Evolutionary conservation across 2,888 invertebrate species (phyloP).

Genomic region (Epistrophella euchroma): DNA sequence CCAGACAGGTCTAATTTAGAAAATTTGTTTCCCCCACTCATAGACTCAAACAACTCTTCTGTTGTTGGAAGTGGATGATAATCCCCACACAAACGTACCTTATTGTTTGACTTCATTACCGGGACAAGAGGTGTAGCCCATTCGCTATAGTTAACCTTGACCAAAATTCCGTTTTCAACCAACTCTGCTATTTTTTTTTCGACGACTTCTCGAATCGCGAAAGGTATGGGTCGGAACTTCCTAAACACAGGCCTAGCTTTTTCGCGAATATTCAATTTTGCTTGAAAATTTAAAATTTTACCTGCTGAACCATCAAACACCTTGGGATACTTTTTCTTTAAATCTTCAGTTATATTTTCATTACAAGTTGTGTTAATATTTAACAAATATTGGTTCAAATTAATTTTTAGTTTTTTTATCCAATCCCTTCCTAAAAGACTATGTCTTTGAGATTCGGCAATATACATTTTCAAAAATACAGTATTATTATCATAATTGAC

Average conservation of each 20-base stretch:
- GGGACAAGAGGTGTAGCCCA: constrained; percentile 28
- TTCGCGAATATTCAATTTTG: background rate
- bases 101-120: background rate
- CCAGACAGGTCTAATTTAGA: constrained; percentile 77
- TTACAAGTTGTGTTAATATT: background rate
- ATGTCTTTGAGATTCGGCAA: no score
- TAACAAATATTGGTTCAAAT: background rate
- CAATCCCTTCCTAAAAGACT: background rate
- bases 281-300: background rate
- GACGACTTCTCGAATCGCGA: constrained; percentile 4
- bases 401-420: background rate
- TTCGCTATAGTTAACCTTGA: background rate
- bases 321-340: constrained; percentile 1
- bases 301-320: constrained; percentile 4
- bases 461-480: background rate
- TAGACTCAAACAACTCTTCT: constrained; percentile 70
- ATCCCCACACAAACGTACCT: constrained; percentile 16
- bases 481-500: background rate
- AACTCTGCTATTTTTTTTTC: background rate
- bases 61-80: constrained; percentile 24
- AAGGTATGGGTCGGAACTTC: background rate
- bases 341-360: background rate
- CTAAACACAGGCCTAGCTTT: constrained; percentile 1
- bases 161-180: background rate
- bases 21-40: constrained; percentile 75